Evolutionary conservation across 2,797 vertebrate species (phyloP), one percentile per base, ranked within the genome.

Genomic region (Sebastolobus alascanus): DNA sequence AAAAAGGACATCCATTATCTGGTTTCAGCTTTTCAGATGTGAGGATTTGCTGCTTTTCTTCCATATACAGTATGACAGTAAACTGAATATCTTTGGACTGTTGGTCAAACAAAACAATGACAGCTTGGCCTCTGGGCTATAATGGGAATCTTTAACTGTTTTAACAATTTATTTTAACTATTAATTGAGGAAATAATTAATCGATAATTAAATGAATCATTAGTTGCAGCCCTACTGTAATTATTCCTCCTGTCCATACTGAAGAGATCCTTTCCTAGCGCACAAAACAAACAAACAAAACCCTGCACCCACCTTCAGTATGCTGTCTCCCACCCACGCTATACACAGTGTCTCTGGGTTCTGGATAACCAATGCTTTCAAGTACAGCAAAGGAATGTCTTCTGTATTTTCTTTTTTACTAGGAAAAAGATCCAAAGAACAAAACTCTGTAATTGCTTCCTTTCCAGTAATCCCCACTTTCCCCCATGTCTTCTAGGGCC

Each of bases 291-390:
- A 81, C 58, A 73, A 64, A 67, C 33, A 65, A 79, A 79, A 55
- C 40, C 55, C 31, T 74, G 60, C 74, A 40, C 80, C 85, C 81
- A 87, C 80, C 43, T 77, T 80, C 81, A 78, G 68, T 78, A 75
- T 86, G 74, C 60, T 65, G 50, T 75, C 54, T 74, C 61, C 75
- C 78, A 77, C 80, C 85, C 80, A 87, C 83, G 12, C 66, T 56
- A 38, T 50, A 59, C 54, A 67, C 54, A 63, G 61, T 71, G 37
- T 75, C 59, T 81, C 56, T 60, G 73, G 59, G 59, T 54, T 79
- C 55, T 68, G 68, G 59, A 70, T 59, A 67, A 33, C 59, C 8
- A 73, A 14, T 77, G 38, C 64, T 29, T 80, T 65, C 37, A 69
- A 58, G 43, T 7, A 73, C 35, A 69, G 71, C 35, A 75, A 65